phyloP scores from a whole-genome alignment of 2,888 invertebrate species.

The Gisinianus flammeolus region DNA sequence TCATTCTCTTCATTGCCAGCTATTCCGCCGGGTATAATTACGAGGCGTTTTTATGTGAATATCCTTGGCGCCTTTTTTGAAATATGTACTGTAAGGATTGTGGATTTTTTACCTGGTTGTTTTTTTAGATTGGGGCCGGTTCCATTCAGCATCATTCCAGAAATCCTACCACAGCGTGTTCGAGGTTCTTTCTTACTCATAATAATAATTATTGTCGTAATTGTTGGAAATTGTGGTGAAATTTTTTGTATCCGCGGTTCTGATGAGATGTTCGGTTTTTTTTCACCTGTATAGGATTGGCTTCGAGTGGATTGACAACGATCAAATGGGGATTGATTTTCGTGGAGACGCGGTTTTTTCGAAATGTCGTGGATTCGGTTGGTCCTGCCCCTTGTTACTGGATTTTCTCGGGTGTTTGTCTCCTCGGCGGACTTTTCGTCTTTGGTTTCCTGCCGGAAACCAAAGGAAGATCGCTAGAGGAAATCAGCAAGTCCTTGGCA shows the following conservation, averaged over 20 bases:
- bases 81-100: background rate
- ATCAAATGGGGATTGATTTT: background rate
- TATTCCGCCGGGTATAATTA: constrained; percentile 47
- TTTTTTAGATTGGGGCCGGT: background rate
- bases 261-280: background rate
- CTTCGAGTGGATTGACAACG: background rate
- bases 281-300: background rate
- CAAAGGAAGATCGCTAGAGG: background rate
- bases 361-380: background rate
- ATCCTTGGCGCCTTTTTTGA: no score
- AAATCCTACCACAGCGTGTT: background rate
- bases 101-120: background rate
- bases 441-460: background rate
- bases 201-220: no score
- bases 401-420: background rate
- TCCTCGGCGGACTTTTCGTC: background rate
- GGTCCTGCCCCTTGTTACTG: background rate
- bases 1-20: constrained; percentile 48
- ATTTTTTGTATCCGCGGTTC: background rate
- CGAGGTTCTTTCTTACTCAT: no score
- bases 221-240: background rate
- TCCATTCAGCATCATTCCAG: background rate
- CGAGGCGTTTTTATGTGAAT: no score
- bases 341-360: background rate
- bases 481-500: no score